Evolutionary conservation across 2,888 invertebrate genomes (phyloP), one percentile per base, ranked within the genome.

Genomic region (Tridacna crocea): DNA sequence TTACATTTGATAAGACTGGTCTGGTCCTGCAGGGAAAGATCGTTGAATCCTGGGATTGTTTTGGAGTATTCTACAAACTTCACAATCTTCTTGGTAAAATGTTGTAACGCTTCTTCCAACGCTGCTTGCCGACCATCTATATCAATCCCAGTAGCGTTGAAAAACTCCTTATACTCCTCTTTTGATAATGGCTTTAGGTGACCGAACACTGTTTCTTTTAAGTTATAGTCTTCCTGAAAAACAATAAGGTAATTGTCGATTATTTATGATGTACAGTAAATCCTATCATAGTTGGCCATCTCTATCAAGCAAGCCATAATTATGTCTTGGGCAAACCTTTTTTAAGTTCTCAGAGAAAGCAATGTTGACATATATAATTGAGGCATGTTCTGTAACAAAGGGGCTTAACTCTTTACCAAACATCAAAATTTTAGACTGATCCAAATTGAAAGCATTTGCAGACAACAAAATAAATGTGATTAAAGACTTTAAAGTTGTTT

Each of bases 121-220:
- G 91, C 78, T 36, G 90, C 89, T 46, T 88, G 84, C n/a, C 94
- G 78, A 13, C 92, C 91, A 75, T 94, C 94, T 2, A 94, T 78
- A 75, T 94, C 94, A 36, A 94, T 91, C 0, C 94, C 94, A n/a
- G 94, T 94, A 2, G 89, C 79, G 51, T 88, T 87, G 85, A 93
- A 93, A 75, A 94, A 91, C 46, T 88, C 89, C 27, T 87, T 83
- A 84, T 92, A 93, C 75, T 93, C 93, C 22, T 92, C 91, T 24
- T 88, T 83, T 0, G 92, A 88, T 11, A 93, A 79, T 6, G 89
- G 88, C 48, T 83, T 87, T 88, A 92, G 87, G 17, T 89, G 75
- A 19, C 93, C 94, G 86, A 93, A 94, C 81, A 93, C 84, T 73
- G 91, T 85, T 73, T 76, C 79, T 75, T 91, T 82, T 58, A 83